Evolutionary conservation across 2,888 invertebrate genomes (phyloP).

Genomic region (Invenusta paracnida): DNA sequence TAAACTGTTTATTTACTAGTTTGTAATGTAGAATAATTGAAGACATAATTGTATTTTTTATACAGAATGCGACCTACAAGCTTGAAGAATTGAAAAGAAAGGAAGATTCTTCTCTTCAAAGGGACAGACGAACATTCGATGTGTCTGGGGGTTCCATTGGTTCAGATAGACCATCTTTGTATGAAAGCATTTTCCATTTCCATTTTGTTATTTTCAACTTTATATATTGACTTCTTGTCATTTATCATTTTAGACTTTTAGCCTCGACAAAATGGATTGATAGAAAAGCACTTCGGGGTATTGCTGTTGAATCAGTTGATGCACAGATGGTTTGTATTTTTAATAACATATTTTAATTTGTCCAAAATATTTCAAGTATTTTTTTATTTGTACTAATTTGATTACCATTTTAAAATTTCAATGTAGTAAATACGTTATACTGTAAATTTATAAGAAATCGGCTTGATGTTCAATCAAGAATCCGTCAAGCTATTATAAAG

Average conservation of each 20-base stretch:
- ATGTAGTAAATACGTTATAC: too few species aligned
- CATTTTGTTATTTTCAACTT: background rate
- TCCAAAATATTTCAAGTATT: too few species aligned
- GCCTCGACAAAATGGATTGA: background rate
- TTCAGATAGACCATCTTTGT: background rate
- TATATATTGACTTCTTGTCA: background rate
- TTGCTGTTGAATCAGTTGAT: slow-evolving; percentile 47
- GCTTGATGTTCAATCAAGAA: too few species aligned
- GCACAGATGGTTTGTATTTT: background rate
- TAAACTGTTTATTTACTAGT: too few species aligned
- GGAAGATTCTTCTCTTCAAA: slow-evolving; percentile 70
- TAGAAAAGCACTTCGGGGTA: slow-evolving; percentile 41
- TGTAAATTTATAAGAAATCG: too few species aligned
- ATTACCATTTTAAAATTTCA: too few species aligned
- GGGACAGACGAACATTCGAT: slow-evolving; percentile 60
- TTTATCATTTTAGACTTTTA: background rate
- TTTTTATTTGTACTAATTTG: too few species aligned
- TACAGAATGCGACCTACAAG: slow-evolving; percentile 69
- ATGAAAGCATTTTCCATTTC: background rate
- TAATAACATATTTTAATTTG: background rate
- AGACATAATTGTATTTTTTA: slow-evolving; percentile 40
- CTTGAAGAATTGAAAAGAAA: slow-evolving; percentile 68
- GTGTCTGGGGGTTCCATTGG: background rate
- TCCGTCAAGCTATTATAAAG: too few species aligned
- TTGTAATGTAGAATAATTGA: too few species aligned